Evolutionary conservation across 1,140 invertebrate genomes (phyloP), one percentile per base, ranked within the genome.

Genomic region (Proctacanthus coquilletti): DNA sequence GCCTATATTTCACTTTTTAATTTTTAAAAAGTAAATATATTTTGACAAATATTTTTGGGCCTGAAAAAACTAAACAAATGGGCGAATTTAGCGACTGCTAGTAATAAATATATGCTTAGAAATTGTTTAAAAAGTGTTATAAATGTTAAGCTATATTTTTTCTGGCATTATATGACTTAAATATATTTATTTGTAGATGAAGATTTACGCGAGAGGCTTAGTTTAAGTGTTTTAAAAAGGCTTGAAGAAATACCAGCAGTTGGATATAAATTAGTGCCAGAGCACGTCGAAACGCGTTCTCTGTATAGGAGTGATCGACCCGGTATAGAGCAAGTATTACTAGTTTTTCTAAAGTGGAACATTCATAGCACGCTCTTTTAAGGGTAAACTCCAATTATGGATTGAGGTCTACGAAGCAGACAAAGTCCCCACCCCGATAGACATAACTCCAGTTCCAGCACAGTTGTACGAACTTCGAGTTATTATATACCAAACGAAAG

Each of bases 311-410:
- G 71, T 14, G 68, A 75, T 21, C 78, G 74, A 58, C 80, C 82
- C 1, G 84, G 82, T 23, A 68, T 89, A 13, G 83, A 87, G 58
- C 84, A 86, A 69, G 84, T 80, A 51, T n/a, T 13, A 40, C 3
- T 18, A 38, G 3, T 25, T 18, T 21, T n/a, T 21, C 14, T 25
- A 20, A 18, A 23, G 6, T 34, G 35, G n/a, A 34, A n/a, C n/a
- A n/a, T n/a, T n/a, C n/a, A n/a, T n/a, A n/a, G n/a, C n/a, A n/a
- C n/a, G 27, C 34, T 38, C 41, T 21, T 44, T 50, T n/a, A 45
- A 84, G 78, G 87, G 88, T 13, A 87, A 85, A 64, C 49, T 93
- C 18, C 82, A 88, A 57, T 69, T 93, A 65, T 93, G 86, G 86
- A 65, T 93, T 6, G 88, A 94, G 53, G 77, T 93, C 62, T 91